phyloP scores from a whole-genome alignment of 2,888 invertebrate species.

The Acanthosepion lycidas region DNA sequence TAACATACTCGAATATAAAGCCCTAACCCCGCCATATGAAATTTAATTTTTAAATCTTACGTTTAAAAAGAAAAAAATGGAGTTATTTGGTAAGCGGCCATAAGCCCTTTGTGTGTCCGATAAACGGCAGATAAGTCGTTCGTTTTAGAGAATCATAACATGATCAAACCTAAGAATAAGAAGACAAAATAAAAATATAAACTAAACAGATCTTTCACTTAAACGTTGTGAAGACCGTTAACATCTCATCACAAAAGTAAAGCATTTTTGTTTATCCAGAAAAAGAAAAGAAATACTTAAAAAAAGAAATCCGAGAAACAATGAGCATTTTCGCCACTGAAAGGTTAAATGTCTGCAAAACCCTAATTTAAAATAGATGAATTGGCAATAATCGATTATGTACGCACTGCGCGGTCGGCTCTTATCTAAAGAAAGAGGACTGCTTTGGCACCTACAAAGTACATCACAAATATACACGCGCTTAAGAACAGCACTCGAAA shows the following conservation, averaged over 20 bases:
- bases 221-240: not conserved
- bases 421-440: not conserved
- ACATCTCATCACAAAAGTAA: not conserved
- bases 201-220: no score
- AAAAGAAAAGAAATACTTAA: not conserved
- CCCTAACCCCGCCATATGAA: no score
- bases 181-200: no score
- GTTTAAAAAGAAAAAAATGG: no score
- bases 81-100: no score
- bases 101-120: no score
- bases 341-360: not conserved
- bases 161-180: no score
- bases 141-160: no score
- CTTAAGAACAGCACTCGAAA: not conserved
- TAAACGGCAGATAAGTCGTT: no score
- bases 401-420: not conserved
- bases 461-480: not conserved
- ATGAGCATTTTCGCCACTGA: not conserved
- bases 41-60: no score
- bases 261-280: conserved; percentile 2
- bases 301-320: not conserved
- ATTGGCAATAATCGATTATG: not conserved
- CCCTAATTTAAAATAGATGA: not conserved
- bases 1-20: no score
- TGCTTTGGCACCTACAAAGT: not conserved